Conservation (phyloP, 2,113 vertebrate species). For the Pelusios castaneus region DNA sequence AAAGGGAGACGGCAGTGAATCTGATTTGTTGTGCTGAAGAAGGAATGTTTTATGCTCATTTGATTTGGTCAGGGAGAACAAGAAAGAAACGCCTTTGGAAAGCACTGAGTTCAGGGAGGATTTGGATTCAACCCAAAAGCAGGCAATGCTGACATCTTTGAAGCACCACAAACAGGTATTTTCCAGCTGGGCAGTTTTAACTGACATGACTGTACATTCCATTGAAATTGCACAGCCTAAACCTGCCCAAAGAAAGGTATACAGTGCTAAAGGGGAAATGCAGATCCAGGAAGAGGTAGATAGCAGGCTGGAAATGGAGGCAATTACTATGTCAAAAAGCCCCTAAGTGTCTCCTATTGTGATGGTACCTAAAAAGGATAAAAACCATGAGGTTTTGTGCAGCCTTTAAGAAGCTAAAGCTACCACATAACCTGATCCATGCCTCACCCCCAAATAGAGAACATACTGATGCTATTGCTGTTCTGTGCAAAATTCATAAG, state of each 20-base stretch:
- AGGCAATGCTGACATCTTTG: neutral
- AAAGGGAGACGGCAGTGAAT: neutral
- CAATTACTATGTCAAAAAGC: neutral
- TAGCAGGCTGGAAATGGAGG: neutral
- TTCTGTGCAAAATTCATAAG: neutral
- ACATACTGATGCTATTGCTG: neutral
- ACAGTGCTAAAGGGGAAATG: neutral
- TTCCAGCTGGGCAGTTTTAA: neutral
- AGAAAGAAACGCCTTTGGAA: neutral
- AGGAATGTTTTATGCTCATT: neutral
- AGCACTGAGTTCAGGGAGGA: neutral
- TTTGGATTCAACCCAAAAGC: neutral
- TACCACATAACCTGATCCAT: neutral
- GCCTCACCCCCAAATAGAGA: neutral
- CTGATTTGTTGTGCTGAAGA: neutral
- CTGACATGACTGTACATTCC: neutral
- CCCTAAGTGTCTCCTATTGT: neutral
- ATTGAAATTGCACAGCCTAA: neutral
- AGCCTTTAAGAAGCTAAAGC: neutral
- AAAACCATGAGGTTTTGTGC: neutral
- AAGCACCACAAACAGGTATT: neutral
- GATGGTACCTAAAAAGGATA: neutral
- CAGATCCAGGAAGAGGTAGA: neutral
- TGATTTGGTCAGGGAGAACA: neutral
- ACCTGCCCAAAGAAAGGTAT: neutral